Evolutionary conservation across 1,140 invertebrate genomes (phyloP), one percentile per base, ranked within the genome.

Genomic region (Gonatopus flavifemur): DNA sequence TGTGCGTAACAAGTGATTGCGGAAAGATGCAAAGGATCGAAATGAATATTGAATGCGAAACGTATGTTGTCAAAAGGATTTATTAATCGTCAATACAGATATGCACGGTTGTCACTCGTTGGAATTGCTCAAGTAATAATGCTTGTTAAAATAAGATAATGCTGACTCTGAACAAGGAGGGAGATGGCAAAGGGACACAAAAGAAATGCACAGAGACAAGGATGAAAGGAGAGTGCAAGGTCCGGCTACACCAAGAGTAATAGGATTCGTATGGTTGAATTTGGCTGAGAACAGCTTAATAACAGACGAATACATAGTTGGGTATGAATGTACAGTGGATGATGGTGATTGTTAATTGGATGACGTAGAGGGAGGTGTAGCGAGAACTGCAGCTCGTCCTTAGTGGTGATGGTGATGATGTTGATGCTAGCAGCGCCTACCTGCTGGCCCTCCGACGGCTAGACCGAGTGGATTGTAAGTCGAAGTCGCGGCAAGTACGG

Each of bases 391-490:
- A 73, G 74, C 75, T 71, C 73, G 74, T 68, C 67, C 72, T n/a
- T n/a, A n/a, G n/a, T n/a, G n/a, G n/a, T n/a, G n/a, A n/a, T n/a
- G n/a, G n/a, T n/a, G n/a, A n/a, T n/a, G n/a, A n/a, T n/a, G n/a
- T n/a, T 71, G 64, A 63, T 76, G 68, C 71, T 74, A 74, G 73
- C 72, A 70, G 68, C 78, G 80, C 82, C 82, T 87, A 87, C 88
- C 87, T 85, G 86, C 84, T 80, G 86, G 87, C 62, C 76, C 76
- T 76, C 83, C 88, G 60, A 86, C 86, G 71, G 87, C 86, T 61
- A 90, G 83, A 69, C 87, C 88, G 61, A 90, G 84, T 59, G 88
- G 89, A 81, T 87, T 91, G 83, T 91, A 93, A 38, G 84, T 83
- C 49, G 89, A 87, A 49, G 87, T 85, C 33, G 75, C 76, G 46